A percentile compares a stretch with the other conserved stretches of the same genome.
Evolutionary conservation across 2,888 invertebrate genomes (phyloP).

Genomic region (Acleris laterana): DNA sequence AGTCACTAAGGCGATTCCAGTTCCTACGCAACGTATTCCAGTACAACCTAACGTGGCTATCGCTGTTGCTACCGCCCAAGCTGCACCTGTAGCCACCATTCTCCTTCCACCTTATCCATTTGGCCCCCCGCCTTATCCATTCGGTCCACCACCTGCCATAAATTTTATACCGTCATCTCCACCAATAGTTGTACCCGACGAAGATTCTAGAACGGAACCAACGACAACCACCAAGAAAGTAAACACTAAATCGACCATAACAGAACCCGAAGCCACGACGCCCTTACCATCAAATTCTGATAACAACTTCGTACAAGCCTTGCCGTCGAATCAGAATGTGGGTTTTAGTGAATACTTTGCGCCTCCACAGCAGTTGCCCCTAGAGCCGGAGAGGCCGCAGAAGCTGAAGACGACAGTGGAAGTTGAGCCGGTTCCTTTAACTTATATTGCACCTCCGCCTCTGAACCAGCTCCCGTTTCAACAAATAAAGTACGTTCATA

Average conservation of each 20-base stretch:
- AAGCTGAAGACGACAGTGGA: slow-evolving; percentile 73
- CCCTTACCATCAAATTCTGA: slow-evolving; percentile 65
- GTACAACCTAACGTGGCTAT: slow-evolving; percentile 70
- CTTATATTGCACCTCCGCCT: slow-evolving; percentile 74
- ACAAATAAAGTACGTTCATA: slow-evolving; percentile 64
- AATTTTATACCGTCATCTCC: slow-evolving; percentile 62
- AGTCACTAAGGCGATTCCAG: slow-evolving; percentile 38
- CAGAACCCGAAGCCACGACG: slow-evolving; percentile 60
- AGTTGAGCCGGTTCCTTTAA: slow-evolving; percentile 71
- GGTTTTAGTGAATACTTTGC: slow-evolving; percentile 63
- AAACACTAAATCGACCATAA: slow-evolving; percentile 54
- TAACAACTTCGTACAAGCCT: slow-evolving; percentile 66
- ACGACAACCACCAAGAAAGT: slow-evolving; percentile 60
- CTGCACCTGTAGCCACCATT: slow-evolving; percentile 75
- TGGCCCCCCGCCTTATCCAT: slow-evolving; percentile 73
- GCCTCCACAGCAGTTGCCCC: slow-evolving; percentile 49
- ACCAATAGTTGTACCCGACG: slow-evolving; percentile 55
- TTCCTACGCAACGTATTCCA: slow-evolving; percentile 47
- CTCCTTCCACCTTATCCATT: slow-evolving; percentile 76
- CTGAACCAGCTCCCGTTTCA: slow-evolving; percentile 50
- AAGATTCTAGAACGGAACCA: slow-evolving; percentile 54
- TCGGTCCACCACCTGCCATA: slow-evolving; percentile 67
- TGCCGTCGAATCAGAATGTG: slow-evolving; percentile 67
- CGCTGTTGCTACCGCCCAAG: slow-evolving; percentile 74
- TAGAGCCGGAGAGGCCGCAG: slow-evolving; percentile 53